These are phyloP conservation scores for Drosophila novamexicana DNA, from an alignment of 1,140 invertebrate species.

Conservation along the genomic window DNA sequence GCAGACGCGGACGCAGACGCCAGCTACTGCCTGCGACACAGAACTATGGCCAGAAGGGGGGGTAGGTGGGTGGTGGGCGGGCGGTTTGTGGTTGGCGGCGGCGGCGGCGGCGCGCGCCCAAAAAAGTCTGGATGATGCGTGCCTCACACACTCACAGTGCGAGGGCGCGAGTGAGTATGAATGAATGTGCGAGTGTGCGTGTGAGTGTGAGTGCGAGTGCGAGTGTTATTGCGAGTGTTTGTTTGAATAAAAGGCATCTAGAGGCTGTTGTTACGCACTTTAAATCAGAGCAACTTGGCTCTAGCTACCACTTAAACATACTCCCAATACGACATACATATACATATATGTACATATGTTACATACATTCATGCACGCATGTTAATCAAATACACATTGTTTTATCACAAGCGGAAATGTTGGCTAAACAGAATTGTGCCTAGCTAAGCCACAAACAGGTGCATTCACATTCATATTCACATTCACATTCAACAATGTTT, in stretches of 20 bases:
- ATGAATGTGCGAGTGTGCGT: conserved; percentile 2
- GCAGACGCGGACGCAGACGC: conserved; percentile 27
- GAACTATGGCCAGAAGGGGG: conserved; percentile 31
- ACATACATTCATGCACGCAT: conserved; percentile 1
- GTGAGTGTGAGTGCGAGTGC: conserved; percentile 6
- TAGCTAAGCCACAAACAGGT: conserved; percentile 40
- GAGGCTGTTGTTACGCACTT: conserved; percentile 45
- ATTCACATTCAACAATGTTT: conserved; percentile 24
- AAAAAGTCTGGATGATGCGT: conserved; percentile 40
- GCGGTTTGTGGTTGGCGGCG: conserved; percentile 3
- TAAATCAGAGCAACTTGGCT: conserved; percentile 30
- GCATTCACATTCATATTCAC: conserved; percentile 37
- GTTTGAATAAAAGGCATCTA: conserved; percentile 17
- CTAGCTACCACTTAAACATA: not conserved
- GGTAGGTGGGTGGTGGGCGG: not conserved
- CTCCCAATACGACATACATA: not conserved
- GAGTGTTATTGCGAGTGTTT: conserved; percentile 1
- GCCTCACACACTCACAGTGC: conserved; percentile 27
- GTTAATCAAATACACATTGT: conserved; percentile 40
- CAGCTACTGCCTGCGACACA: conserved; percentile 51
- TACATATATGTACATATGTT: not conserved
- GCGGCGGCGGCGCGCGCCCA: conserved; percentile 14
- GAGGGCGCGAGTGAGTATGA: conserved; percentile 15
- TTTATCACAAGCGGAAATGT: conserved; percentile 63
- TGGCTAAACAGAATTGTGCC: conserved; percentile 33